Evolutionary conservation across 2,888 invertebrate species (phyloP).

Genomic region (Cephus nigrinus): DNA sequence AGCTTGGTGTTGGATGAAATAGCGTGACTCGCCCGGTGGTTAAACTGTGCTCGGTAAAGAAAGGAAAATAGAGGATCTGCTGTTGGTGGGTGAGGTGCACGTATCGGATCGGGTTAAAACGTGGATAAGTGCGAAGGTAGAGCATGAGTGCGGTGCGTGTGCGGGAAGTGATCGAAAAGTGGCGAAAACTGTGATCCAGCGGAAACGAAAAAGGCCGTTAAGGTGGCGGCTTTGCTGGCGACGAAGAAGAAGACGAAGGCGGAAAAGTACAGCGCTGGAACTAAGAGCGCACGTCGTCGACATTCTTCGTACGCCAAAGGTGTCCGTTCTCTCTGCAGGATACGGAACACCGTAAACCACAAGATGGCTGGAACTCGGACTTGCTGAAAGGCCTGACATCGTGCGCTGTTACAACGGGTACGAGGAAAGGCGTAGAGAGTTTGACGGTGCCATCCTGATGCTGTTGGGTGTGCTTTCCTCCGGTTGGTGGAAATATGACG

Average conservation of each 20-base stretch:
- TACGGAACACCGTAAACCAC: constrained; percentile 22
- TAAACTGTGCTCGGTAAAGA: constrained; percentile 15
- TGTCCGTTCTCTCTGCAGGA: constrained; percentile 1
- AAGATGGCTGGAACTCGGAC: constrained; percentile 57
- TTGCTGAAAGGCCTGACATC: constrained; percentile 39
- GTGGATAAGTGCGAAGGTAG: constrained; percentile 1
- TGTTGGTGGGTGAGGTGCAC: neutral
- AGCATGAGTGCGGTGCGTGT: constrained; percentile 38
- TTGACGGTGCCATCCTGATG: neutral
- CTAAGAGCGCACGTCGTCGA: constrained; percentile 14
- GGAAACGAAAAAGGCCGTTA: constrained; percentile 24
- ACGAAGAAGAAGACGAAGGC: neutral
- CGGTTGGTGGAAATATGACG: constrained; percentile 47
- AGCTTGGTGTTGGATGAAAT: constrained; percentile 30
- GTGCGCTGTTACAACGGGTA: neutral
- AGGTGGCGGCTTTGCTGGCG: constrained; percentile 7
- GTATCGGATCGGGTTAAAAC: constrained; percentile 6
- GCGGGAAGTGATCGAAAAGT: constrained; percentile 42
- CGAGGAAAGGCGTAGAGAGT: neutral
- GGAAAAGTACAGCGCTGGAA: constrained; percentile 22
- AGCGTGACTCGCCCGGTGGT: constrained; percentile 11
- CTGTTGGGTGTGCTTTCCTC: neutral
- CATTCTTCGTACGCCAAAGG: neutral
- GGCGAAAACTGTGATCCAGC: constrained; percentile 43
- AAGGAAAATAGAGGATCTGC: neutral